Evolutionary conservation across 2,797 vertebrate species (phyloP), one percentile per base, ranked within the genome.

Genomic region (Gymnocypris eckloni): DNA sequence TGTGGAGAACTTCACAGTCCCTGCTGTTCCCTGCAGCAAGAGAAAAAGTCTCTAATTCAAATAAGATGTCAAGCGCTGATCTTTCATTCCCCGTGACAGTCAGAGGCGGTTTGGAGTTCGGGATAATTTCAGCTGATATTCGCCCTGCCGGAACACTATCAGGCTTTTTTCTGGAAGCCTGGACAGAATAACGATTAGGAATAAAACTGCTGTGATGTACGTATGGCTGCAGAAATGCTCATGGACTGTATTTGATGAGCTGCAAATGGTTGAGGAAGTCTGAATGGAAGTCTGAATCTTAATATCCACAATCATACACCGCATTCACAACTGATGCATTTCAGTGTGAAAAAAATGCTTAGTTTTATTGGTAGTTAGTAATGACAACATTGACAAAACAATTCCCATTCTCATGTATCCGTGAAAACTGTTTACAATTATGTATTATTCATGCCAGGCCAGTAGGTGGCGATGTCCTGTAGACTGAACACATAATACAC

Each of bases 61-160:
- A 90, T 90, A 88, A 92, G 89, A 90, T 91, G 90, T 93, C 91
- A 91, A 84, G 37, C 20, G 73, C 64, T 78, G 83, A 84, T 84
- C 45, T 78, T 56, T 78, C 70, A 25, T 77, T 84, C 69, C 61
- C 61, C 22, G 73, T 28, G 61, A 50, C 61, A 54, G 82, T 84
- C 61, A 20, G 37, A 84, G 64, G 45, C 72, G 16, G 73, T 84
- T 77, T 75, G 81, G 20, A 83, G 41, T 50, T 48, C 1, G 45
- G 72, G 73, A 69, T 84, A 13, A 69, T 84, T 69, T 84, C 73
- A 54, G 61, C 48, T 84, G 82, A 84, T 78, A 84, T 48, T 56
- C 43, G 61, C 45, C 37, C 82, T 54, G 82, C 82, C 69, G 73
- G 82, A 78, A 54, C 33, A 61, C 73, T 52, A 69, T 78, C 82